These are phyloP conservation scores for Lasioglossum oenotherae DNA, from an alignment of 2,888 invertebrate species.

Conservation along the genomic window DNA sequence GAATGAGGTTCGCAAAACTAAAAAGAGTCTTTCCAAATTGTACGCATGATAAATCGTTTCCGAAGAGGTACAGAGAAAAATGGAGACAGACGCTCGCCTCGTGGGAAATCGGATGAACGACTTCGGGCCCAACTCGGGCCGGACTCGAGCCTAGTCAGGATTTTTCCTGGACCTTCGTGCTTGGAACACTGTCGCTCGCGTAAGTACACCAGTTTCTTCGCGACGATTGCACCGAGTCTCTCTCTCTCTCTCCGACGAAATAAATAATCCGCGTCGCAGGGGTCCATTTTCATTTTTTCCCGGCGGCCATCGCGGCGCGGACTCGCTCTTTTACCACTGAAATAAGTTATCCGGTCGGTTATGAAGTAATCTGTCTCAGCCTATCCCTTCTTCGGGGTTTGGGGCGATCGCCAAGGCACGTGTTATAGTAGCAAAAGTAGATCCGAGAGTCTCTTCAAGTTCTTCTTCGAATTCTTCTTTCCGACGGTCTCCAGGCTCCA, in stretches of 20 bases:
- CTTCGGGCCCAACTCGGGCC: neutral
- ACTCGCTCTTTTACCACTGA: neutral
- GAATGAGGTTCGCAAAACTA: neutral
- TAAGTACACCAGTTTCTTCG: slow-evolving; percentile 63
- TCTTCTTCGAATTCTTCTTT: neutral
- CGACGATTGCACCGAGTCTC: slow-evolving; percentile 32
- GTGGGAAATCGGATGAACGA: slow-evolving; percentile 7
- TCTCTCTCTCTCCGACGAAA: slow-evolving; percentile 29
- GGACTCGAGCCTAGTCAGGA: neutral
- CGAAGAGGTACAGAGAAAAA: neutral
- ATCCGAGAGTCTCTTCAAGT: slow-evolving; percentile 25
- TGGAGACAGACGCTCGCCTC: neutral
- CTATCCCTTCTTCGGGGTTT: slow-evolving; percentile 42
- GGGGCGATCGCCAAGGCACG: slow-evolving; percentile 66
- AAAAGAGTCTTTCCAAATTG: slow-evolving; percentile 6
- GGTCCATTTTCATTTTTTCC: neutral
- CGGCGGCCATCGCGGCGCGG: neutral
- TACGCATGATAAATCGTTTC: neutral
- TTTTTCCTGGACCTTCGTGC: slow-evolving; percentile 25
- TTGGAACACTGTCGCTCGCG: slow-evolving; percentile 66
- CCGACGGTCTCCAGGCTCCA: no score
- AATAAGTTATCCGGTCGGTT: slow-evolving; percentile 59
- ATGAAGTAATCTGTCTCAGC: slow-evolving; percentile 61
- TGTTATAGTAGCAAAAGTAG: slow-evolving; percentile 42
- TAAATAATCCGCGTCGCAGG: slow-evolving; percentile 19